Base-by-base conservation (phyloP, 2,797 vertebrate genomes). In the Amphiprion clarkii region DNA sequence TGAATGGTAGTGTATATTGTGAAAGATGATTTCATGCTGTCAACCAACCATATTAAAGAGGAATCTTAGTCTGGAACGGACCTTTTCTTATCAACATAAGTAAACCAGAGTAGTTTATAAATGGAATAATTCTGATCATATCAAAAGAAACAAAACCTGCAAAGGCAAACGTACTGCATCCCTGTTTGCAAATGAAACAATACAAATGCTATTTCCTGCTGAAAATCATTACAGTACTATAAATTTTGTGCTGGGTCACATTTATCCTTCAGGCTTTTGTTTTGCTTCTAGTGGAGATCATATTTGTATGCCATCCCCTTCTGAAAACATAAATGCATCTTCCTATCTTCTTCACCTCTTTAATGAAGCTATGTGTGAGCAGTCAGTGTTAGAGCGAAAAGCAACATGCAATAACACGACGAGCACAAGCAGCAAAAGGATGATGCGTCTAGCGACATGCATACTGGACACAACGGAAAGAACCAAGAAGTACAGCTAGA, bases 371-470 rank as follows among this genome's bases (percentile, higher is more conserved):
- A 40, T 2, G n/a, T 7, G 33, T 27, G 25, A 40, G 16, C 36
- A 36, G 48, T n/a, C 17, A n/a, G 46, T n/a, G 46, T 17, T 17
- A 48, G 17, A 12, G 48, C 10, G 9, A 23, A 57, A 83, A 60
- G 27, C 33, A 14, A 29, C 27, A 36, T n/a, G 51, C 39, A 49
- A 67, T 25, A 29, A 51, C 4, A 10, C 7, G 27, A 69, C 31
- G 23, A 21, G 42, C 49, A 55, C 33, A 13, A 44, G 51, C 14
- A 49, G 8, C n/a, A 44, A 58, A 55, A 10, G 48, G n/a, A 23
- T 7, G 48, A 49, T 10, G 8, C 2, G 17, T 48, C 46, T 7
- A 46, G 44, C 6, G 2, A 17, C 16, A 46, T 46, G 44, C 14
- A 46, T 6, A 6, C 14, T n/a, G 46, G 17, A n/a, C 42, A 40